These are phyloP conservation scores for Drosophila sechellia DNA, from an alignment of 1,140 invertebrate species.

Conservation along the genomic window DNA sequence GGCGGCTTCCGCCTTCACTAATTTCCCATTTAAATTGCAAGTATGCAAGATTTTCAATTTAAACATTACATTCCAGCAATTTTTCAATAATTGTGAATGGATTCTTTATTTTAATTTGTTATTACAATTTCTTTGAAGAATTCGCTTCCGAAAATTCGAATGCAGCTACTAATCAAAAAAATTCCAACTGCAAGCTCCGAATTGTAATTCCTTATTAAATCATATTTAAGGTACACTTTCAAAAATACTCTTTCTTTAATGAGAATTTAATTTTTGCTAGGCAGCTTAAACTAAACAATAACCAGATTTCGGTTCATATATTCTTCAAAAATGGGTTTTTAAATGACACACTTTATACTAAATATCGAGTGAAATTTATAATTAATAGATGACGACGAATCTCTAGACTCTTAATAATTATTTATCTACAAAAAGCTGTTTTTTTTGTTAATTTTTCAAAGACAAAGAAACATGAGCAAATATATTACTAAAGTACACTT, in stretches of 20 bases:
- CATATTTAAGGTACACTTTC: neutral
- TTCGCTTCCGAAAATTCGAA: conserved; percentile 9
- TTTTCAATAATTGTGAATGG: neutral
- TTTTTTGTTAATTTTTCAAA: too few species aligned
- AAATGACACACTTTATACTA: too few species aligned
- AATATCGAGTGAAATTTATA: too few species aligned
- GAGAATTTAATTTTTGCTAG: neutral
- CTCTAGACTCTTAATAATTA: too few species aligned
- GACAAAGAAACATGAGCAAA: too few species aligned
- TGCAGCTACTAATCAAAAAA: conserved; percentile 16
- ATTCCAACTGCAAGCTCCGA: conserved; percentile 35
- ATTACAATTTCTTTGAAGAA: conserved; percentile 24
- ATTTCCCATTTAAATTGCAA: conserved; percentile 67
- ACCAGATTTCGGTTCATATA: neutral
- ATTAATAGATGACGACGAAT: too few species aligned
- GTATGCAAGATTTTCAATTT: conserved; percentile 54
- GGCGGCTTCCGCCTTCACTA: conserved; percentile 47
- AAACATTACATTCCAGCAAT: conserved; percentile 10
- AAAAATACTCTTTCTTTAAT: conserved; percentile 13
- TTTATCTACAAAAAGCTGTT: too few species aligned
- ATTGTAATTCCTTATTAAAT: conserved; percentile 36
- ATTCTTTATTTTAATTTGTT: conserved; percentile 3
- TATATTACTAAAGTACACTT: too few species aligned
- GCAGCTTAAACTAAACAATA: neutral
- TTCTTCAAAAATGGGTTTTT: too few species aligned